phyloP scores from a whole-genome alignment of 2,888 invertebrate genomes.

The Drosophila vallismaia region DNA sequence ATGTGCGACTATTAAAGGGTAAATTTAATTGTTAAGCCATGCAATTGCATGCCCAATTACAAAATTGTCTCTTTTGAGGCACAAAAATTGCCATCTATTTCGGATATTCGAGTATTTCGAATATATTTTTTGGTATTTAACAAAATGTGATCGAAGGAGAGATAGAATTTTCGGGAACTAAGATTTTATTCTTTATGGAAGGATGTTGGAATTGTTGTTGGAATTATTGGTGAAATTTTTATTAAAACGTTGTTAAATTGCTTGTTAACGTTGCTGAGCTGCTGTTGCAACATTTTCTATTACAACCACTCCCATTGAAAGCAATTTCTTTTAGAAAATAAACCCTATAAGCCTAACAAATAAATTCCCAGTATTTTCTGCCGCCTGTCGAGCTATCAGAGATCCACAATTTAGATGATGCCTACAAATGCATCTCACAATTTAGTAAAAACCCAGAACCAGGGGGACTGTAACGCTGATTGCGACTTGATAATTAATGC shows the following conservation, averaged over 20 bases:
- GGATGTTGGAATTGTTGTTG: not conserved
- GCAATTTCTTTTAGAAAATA: not conserved
- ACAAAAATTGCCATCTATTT: not conserved
- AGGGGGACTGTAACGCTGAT: conserved; percentile 43
- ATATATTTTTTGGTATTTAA: not conserved
- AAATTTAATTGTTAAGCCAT: conserved; percentile 43
- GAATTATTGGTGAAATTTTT: not conserved
- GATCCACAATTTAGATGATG: conserved; percentile 62
- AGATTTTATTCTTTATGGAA: not conserved
- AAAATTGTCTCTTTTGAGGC: not conserved
- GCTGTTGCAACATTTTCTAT: not conserved
- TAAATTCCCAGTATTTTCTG: conserved; percentile 23
- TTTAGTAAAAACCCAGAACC: too few species aligned
- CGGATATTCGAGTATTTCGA: not conserved
- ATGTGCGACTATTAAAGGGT: conserved; percentile 45
- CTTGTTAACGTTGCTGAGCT: not conserved
- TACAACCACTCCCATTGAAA: conserved; percentile 6
- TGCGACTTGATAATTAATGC: conserved; percentile 80
- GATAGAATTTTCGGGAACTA: not conserved
- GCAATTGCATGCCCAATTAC: conserved; percentile 47
- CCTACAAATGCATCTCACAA: too few species aligned
- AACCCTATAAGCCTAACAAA: conserved; percentile 1
- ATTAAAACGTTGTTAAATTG: not conserved
- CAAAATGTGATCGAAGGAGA: not conserved
- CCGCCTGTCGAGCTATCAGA: conserved; percentile 36